These are phyloP conservation scores for Apotomis turbidana DNA, from an alignment of 2,888 invertebrate genomes.

Conservation along the genomic window DNA sequence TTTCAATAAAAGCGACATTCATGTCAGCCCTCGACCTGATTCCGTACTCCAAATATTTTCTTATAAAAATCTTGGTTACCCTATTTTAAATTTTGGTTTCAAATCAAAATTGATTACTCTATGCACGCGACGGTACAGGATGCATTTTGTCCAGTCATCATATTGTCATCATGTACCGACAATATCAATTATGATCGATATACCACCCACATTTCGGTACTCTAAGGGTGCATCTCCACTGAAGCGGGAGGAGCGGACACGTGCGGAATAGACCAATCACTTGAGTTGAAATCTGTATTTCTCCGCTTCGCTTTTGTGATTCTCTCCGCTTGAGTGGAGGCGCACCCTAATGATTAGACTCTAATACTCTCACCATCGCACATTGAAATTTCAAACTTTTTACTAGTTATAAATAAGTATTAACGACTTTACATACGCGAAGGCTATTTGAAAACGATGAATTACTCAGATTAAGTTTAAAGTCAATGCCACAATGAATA, in stretches of 20 bases:
- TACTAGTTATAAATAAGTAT: too few relatives aligned
- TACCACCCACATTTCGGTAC: conserved; percentile 30
- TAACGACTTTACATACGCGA: too few relatives aligned
- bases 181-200: conserved; percentile 8
- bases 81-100: conserved; percentile 46
- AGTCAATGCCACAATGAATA: too few relatives aligned
- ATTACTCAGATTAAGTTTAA: too few relatives aligned
- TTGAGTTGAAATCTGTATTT: too few relatives aligned
- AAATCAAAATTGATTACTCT: conserved; percentile 40
- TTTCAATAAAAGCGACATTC: not conserved
- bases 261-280: too few relatives aligned
- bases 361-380: not conserved
- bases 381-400: too few relatives aligned
- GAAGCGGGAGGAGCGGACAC: too few relatives aligned
- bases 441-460: too few relatives aligned
- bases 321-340: too few relatives aligned
- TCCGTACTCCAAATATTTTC: not conserved
- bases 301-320: too few relatives aligned
- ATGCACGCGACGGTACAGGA: conserved; percentile 47
- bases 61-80: conserved; percentile 41
- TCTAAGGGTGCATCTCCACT: not conserved
- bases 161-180: conserved; percentile 36
- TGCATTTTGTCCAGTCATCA: conserved; percentile 44
- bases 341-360: not conserved
- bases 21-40: not conserved